Base-by-base conservation (phyloP, 2,113 vertebrate genomes). In the Psephotus haematonotus region DNA sequence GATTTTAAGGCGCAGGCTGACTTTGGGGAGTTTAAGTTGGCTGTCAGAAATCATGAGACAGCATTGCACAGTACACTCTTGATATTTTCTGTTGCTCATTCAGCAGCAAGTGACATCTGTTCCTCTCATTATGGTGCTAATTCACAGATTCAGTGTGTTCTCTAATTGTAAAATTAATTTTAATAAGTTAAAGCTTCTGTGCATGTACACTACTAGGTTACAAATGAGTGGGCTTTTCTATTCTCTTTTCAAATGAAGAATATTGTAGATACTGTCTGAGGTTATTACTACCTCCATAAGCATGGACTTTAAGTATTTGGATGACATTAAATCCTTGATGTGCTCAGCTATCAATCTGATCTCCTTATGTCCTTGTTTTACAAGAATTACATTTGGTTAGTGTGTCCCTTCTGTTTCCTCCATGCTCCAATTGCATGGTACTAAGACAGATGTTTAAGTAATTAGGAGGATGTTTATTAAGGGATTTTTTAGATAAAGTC, bases 371-470 rank as follows among this genome's bases (percentile, higher is more conserved):
- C 47, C 87, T 63, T 62, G 44, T 37, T 94, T 72, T 65, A 91
- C 44, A 86, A 65, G 74, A 84, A 92, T 79, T 93, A 76, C 49
- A 11, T 86, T 79, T 84, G 72, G 28, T 92, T 62, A 46, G 37
- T 62, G 46, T 44, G n/a, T 25, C 76, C 77, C 90, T 94, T 92
- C 90, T 91, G 62, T 53, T 81, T 93, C 55, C 72, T 82, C 47
- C 52, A 37, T 41, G 62, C 77, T 94, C 55, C 88, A 82, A 6
- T 41, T 88, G 72, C 69, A 76, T 22, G 13, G 63, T 52, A 29
- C 77, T 53, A 82, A 39, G 65, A 69, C 88, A 96, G 92, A 94
- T 93, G 92, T 89, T 92, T 57, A 91, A 93, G 90, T 57, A 84
- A 86, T 55, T 76, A 77, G n/a, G n/a, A 84, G 69, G 69, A 84